Evolutionary conservation across 2,797 vertebrate species (phyloP).

Genomic region (Melanotaenia maccullochi): DNA sequence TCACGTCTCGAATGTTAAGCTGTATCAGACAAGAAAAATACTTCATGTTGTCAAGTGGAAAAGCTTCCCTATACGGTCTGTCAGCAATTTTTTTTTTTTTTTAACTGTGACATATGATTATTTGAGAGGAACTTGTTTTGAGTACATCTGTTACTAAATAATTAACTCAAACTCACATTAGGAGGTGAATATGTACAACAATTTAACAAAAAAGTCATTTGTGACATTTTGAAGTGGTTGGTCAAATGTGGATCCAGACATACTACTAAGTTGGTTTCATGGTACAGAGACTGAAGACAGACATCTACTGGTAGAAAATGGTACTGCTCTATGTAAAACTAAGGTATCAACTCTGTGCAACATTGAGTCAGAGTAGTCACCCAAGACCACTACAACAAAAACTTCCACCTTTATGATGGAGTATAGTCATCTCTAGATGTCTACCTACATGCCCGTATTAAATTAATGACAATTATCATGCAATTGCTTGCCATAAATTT

Average conservation of each 20-base stretch:
- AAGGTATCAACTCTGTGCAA: conserved; percentile 35
- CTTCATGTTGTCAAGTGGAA: conserved; percentile 23
- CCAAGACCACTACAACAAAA: conserved; percentile 7
- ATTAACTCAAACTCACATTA: background rate
- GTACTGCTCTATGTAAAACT: conserved; percentile 63
- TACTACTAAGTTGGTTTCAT: conserved; percentile 17
- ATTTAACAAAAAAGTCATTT: conserved; percentile 2
- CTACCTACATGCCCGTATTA: background rate
- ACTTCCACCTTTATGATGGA: conserved; percentile 11
- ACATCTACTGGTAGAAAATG: conserved; percentile 76
- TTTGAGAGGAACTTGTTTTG: background rate
- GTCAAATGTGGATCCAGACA: conserved; percentile 8
- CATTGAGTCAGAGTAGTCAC: conserved; percentile 44
- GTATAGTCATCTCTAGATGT: background rate
- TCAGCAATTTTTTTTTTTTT: conserved; percentile 17
- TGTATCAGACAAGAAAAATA: conserved; percentile 33
- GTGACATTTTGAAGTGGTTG: conserved; percentile 16
- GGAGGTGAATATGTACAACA: background rate
- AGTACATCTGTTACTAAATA: background rate
- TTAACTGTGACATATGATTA: conserved; percentile 10
- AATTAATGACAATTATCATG: background rate
- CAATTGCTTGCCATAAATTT: background rate
- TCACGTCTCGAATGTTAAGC: conserved; percentile 63
- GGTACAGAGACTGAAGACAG: conserved; percentile 65
- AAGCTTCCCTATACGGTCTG: conserved; percentile 16